These are phyloP conservation scores for Hyles euphorbiae DNA, from an alignment of 1,140 invertebrate genomes.

Conservation along the genomic window DNA sequence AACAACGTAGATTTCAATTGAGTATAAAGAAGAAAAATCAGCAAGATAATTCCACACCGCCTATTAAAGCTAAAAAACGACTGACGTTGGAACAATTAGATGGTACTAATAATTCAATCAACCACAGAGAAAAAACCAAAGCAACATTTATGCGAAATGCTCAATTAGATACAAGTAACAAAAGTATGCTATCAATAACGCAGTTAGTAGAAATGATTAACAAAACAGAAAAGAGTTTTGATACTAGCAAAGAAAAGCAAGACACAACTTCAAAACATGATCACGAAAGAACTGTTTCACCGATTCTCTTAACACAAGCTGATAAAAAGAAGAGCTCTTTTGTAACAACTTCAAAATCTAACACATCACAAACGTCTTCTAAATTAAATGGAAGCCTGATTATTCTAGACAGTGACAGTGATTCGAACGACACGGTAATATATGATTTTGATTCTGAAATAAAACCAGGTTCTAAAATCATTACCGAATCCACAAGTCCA, in stretches of 20 bases:
- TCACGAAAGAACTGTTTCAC: slow-evolving; percentile 41
- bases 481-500: too few relatives aligned
- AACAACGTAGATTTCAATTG: slow-evolving; percentile 39
- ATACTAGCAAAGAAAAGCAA: slow-evolving; percentile 8
- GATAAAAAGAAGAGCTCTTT: slow-evolving; percentile 34
- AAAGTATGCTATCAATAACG: slow-evolving; percentile 59
- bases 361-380: slow-evolving; percentile 4
- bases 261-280: slow-evolving; percentile 3
- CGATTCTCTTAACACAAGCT: slow-evolving; percentile 53
- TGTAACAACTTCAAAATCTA: slow-evolving; percentile 7
- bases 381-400: slow-evolving; percentile 36
- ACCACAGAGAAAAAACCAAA: not conserved
- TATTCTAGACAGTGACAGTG: slow-evolving; percentile 53
- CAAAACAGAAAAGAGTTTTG: slow-evolving; percentile 20
- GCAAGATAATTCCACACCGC: slow-evolving; percentile 28
- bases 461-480: too few relatives aligned
- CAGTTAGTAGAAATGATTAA: slow-evolving; percentile 62
- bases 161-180: slow-evolving; percentile 19
- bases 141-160: not conserved
- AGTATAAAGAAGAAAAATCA: slow-evolving; percentile 33
- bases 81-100: slow-evolving; percentile 1
- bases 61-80: slow-evolving; percentile 22
- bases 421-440: slow-evolving; percentile 35
- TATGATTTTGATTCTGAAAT: slow-evolving; percentile 21
- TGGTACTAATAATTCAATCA: not conserved